Evolutionary conservation across 1,140 invertebrate species (phyloP).

Genomic region (Atopsyche davidsoni): DNA sequence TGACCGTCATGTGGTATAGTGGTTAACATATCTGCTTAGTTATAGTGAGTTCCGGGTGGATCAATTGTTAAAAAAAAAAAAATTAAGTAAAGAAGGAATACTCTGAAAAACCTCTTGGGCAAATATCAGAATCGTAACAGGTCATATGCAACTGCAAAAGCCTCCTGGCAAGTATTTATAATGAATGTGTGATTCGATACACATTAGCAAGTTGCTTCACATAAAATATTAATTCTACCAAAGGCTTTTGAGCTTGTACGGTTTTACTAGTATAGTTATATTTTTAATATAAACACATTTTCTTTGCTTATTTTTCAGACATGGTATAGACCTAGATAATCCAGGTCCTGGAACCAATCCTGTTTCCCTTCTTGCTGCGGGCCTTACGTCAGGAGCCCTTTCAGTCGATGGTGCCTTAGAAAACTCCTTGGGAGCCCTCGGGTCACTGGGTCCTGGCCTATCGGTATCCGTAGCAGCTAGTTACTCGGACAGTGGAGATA

Average conservation of each 20-base stretch:
- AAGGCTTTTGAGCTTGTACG: too few species aligned
- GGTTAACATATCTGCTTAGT: too few species aligned
- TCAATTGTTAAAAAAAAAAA: too few species aligned
- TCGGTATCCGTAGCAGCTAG: conserved; percentile 57
- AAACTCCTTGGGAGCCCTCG: conserved; percentile 46
- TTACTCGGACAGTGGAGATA: conserved; percentile 73
- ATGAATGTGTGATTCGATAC: too few species aligned
- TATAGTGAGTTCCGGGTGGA: too few species aligned
- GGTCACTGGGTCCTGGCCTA: conserved; percentile 48
- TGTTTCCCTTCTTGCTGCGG: conserved; percentile 56
- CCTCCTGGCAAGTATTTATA: background rate
- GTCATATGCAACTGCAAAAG: too few species aligned
- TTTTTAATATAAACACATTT: too few species aligned
- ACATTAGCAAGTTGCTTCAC: background rate
- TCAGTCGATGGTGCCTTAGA: conserved; percentile 47
- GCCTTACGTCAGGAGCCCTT: conserved; percentile 53
- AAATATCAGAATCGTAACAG: too few species aligned
- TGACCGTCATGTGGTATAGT: too few species aligned
- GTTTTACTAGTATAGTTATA: too few species aligned
- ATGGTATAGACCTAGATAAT: conserved; percentile 83
- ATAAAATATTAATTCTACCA: background rate
- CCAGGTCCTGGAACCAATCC: conserved; percentile 70
- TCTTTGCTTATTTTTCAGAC: conserved; percentile 47
- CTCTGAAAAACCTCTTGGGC: too few species aligned
- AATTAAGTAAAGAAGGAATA: too few species aligned